These are phyloP conservation scores for Seira musarum DNA, from an alignment of 2,888 invertebrate species.

Conservation along the genomic window DNA sequence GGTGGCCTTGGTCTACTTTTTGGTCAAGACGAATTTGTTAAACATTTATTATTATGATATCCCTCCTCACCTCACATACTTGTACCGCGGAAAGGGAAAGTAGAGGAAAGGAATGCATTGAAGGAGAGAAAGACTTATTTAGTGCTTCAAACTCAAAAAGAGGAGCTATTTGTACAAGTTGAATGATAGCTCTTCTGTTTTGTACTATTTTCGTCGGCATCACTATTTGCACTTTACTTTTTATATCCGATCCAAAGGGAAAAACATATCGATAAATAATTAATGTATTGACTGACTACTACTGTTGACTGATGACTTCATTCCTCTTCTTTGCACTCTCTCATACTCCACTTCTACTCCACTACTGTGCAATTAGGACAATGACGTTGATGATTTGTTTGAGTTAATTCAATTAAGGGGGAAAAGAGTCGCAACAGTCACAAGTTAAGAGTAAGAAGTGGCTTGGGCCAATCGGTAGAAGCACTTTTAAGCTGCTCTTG, in stretches of 20 bases:
- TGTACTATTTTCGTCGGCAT: too few species aligned
- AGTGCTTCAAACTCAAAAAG: too few species aligned
- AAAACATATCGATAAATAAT: slow-evolving; percentile 1
- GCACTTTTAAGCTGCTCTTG: too few species aligned
- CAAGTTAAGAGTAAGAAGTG: background rate
- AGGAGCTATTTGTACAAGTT: too few species aligned
- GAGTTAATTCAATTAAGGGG: slow-evolving; percentile 12
- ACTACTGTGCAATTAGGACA: background rate
- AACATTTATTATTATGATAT: too few species aligned
- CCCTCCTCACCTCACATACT: background rate
- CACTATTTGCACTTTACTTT: too few species aligned
- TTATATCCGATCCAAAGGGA: too few species aligned
- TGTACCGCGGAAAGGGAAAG: background rate
- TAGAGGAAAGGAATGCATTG: too few species aligned
- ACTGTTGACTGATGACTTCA: background rate
- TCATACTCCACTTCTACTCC: too few species aligned
- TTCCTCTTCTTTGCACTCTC: background rate
- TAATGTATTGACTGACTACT: background rate
- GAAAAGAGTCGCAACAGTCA: background rate
- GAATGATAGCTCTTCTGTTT: too few species aligned
- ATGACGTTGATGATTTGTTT: slow-evolving; percentile 14
- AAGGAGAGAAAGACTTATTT: too few species aligned
- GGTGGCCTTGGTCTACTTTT: slow-evolving; percentile 1
- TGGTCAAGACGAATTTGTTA: background rate
- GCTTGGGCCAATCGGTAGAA: background rate